Conservation (phyloP, 2,888 invertebrate species). For the Nemotelus pantherinus region DNA sequence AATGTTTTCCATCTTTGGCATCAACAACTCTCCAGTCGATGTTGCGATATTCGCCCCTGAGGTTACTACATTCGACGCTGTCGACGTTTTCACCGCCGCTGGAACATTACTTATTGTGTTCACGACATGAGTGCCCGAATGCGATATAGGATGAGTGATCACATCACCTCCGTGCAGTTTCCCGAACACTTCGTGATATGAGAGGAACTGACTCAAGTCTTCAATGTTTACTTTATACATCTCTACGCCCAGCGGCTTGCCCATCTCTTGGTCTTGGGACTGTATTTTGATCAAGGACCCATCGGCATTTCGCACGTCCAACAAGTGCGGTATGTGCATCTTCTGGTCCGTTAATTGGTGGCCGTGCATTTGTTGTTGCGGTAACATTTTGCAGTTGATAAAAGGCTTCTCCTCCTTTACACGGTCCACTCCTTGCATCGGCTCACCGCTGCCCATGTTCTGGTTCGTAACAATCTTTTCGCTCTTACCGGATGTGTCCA, state of each 20-base stretch:
- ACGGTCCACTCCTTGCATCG: conserved; percentile 47
- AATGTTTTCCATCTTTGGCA: conserved; percentile 63
- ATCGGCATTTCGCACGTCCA: conserved; percentile 74
- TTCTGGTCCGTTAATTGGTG: conserved; percentile 50
- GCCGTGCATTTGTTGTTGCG: conserved; percentile 44
- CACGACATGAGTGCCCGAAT: conserved; percentile 60
- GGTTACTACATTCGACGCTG: conserved; percentile 56
- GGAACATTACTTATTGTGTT: conserved; percentile 46
- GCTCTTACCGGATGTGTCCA: conserved; percentile 47
- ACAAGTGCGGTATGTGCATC: conserved; percentile 58
- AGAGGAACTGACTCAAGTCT: conserved; percentile 83
- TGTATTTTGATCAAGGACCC: conserved; percentile 77
- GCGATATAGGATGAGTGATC: conserved; percentile 66
- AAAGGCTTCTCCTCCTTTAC: conserved; percentile 50
- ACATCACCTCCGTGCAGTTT: conserved; percentile 68
- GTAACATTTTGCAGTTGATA: conserved; percentile 46
- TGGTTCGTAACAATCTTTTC: conserved; percentile 55
- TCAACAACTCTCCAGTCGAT: conserved; percentile 58
- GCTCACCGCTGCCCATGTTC: conserved; percentile 53
- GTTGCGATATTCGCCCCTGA: conserved; percentile 50
- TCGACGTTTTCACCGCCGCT: conserved; percentile 53
- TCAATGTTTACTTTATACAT: conserved; percentile 85
- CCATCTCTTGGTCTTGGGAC: conserved; percentile 67
- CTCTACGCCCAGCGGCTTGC: conserved; percentile 68
- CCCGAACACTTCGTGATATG: conserved; percentile 87